phyloP scores from a whole-genome alignment of 2,888 invertebrate genomes.

The Apomyelois bistriatella region DNA sequence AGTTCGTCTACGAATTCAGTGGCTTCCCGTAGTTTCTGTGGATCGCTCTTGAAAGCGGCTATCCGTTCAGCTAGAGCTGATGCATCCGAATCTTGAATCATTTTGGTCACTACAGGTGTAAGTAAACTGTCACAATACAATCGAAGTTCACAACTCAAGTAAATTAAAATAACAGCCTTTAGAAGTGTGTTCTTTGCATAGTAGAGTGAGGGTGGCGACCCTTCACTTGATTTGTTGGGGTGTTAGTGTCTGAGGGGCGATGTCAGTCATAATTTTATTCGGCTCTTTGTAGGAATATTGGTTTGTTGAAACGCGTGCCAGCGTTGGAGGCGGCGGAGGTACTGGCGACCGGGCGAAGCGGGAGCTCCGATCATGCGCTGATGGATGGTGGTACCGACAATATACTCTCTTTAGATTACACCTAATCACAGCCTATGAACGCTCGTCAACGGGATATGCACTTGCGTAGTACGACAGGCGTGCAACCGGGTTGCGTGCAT shows the following conservation, averaged over 20 bases:
- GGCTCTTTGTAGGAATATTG: conserved; percentile 20
- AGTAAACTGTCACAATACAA: conserved; percentile 23
- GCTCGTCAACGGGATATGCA: conserved; percentile 20
- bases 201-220: conserved; percentile 28
- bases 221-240: conserved; percentile 31
- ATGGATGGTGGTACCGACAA: conserved; percentile 34
- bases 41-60: conserved; percentile 80
- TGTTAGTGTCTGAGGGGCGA: conserved; percentile 37
- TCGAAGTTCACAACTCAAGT: conserved; percentile 28
- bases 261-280: conserved; percentile 45
- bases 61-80: conserved; percentile 69
- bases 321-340: conserved; percentile 42
- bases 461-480: neutral
- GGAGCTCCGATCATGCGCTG: conserved; percentile 69
- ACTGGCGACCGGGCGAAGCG: conserved; percentile 46
- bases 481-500: neutral
- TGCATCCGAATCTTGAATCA: conserved; percentile 64
- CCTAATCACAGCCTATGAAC: conserved; percentile 48
- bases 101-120: conserved; percentile 35
- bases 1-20: conserved; percentile 82
- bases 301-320: conserved; percentile 36
- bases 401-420: conserved; percentile 44
- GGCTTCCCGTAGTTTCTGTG: conserved; percentile 79
- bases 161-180: conserved; percentile 30
- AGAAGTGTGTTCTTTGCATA: conserved; percentile 18